A percentile compares a stretch with the other conserved stretches of the same genome.
Conservation (phyloP, 2,797 vertebrate genomes). For the Syndactyla subalaris region DNA sequence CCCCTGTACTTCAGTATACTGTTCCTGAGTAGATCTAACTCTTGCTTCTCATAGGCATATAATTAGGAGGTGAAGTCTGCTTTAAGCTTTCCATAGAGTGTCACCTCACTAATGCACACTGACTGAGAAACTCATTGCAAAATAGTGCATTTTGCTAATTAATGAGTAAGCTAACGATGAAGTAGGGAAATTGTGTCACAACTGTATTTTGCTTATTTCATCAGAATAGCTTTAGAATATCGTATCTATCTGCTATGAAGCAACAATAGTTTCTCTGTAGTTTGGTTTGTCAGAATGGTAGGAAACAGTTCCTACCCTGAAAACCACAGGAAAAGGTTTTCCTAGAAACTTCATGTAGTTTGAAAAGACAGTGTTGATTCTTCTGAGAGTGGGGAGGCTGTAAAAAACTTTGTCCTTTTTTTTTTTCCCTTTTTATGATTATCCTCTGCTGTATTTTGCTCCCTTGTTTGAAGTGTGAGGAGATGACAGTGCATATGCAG, state of each 20-base stretch:
- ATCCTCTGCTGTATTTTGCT: background rate
- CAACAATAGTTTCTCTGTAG: background rate
- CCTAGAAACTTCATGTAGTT: background rate
- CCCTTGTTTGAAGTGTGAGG: background rate
- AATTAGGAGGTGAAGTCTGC: conserved; percentile 43
- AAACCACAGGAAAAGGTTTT: background rate
- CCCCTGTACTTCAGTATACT: conserved; percentile 8
- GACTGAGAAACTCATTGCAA: conserved; percentile 30
- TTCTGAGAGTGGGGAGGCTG: background rate
- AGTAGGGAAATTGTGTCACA: background rate
- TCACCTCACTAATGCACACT: conserved; percentile 58
- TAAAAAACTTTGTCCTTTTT: background rate
- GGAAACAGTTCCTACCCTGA: background rate
- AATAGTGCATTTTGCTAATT: conserved; percentile 44
- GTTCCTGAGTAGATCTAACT: conserved; percentile 52
- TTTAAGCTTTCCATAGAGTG: conserved; percentile 30
- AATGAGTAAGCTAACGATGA: conserved; percentile 42
- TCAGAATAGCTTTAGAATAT: background rate
- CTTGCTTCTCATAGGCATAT: conserved; percentile 39
- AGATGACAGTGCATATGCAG: background rate
- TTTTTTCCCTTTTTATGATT: background rate
- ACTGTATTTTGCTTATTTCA: background rate
- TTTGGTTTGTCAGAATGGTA: background rate
- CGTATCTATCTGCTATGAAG: background rate
- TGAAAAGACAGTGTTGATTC: background rate